Base-by-base conservation (phyloP, 2,113 vertebrate genomes). In the Syngnathus typhle region DNA sequence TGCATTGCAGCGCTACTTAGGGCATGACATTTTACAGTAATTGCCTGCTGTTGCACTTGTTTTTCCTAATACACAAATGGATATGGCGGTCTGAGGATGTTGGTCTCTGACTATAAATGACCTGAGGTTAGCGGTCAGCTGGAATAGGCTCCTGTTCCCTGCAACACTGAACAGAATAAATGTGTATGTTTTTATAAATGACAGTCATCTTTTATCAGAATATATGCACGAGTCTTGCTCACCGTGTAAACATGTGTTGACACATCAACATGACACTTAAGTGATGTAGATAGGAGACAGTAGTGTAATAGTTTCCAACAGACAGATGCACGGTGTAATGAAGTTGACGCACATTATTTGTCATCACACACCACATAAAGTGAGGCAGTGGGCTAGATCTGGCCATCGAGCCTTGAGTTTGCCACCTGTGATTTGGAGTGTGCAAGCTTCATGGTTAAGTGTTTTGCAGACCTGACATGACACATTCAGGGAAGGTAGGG, bases 201-300 rank as follows among this genome's bases (percentile, higher is more conserved):
- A 46, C 49, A 62, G 69, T 32, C 49, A 64, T 65, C 38, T 77
- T 72, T 55, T 23, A 65, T 21, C 39, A 68, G 76, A 70, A 69
- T 67, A 64, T 41, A 65, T 55, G 74, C 72, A 27, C 32, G 16
- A 65, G 66, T 66, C 1, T 13, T 72, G 64, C 64, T 73, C 54
- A 65, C 49, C 54, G 68, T 80, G 69, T 70, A 47, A 75, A 65
- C 74, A 81, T 43, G 78, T 69, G 77, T 71, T 16, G 66, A 73
- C 49, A 78, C 78, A 49, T 64, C 74, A 65, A 76, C 65, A 69
- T n/a, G 77, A 75, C 73, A 76, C 65, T 75, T 66, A 64, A 79
- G 59, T 60, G 54, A 62, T 68, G 49, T 55, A 55, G 70, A 32
- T 32, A 32, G 69, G 67, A 76, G 67, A 67, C 59, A 76, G 73